A percentile compares a stretch with the other conserved stretches of the same genome.
phyloP scores from a whole-genome alignment of 2,113 vertebrate genomes.

The Motacilla alba region DNA sequence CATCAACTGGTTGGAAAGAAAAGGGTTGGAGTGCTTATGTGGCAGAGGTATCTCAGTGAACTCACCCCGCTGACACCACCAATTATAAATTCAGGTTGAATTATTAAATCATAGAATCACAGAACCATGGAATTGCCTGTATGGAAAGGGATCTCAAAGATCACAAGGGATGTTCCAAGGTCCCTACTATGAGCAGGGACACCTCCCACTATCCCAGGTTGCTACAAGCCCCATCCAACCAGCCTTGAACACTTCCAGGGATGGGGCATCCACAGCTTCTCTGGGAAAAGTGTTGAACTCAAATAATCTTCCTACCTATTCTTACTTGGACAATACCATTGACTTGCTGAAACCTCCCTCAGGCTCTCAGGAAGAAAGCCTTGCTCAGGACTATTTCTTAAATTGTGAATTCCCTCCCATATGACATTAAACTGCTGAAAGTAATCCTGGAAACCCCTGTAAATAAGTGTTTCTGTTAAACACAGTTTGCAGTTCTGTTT shows the following conservation, averaged over 20 bases:
- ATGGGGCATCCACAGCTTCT: not conserved
- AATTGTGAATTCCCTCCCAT: not conserved
- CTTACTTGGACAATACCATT: not conserved
- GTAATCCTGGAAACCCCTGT: not conserved
- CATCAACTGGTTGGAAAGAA: not conserved
- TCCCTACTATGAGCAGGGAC: no score
- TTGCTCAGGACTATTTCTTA: not conserved
- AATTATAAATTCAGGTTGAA: not conserved
- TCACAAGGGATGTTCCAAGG: accelerated
- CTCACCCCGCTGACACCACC: not conserved
- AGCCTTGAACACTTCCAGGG: not conserved
- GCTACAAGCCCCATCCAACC: not conserved
- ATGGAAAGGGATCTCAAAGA: not conserved
- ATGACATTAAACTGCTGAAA: not conserved
- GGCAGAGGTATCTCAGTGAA: not conserved
- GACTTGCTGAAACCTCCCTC: not conserved
- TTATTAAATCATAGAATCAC: not conserved
- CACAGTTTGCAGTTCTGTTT: not conserved
- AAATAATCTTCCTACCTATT: not conserved
- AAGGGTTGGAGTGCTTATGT: not conserved
- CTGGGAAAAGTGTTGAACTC: not conserved
- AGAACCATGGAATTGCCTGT: no score
- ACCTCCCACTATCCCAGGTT: not conserved
- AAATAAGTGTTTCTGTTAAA: not conserved
- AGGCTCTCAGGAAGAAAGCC: not conserved